Conservation (phyloP, 1,140 invertebrate genomes). For the Linepithema humile region DNA sequence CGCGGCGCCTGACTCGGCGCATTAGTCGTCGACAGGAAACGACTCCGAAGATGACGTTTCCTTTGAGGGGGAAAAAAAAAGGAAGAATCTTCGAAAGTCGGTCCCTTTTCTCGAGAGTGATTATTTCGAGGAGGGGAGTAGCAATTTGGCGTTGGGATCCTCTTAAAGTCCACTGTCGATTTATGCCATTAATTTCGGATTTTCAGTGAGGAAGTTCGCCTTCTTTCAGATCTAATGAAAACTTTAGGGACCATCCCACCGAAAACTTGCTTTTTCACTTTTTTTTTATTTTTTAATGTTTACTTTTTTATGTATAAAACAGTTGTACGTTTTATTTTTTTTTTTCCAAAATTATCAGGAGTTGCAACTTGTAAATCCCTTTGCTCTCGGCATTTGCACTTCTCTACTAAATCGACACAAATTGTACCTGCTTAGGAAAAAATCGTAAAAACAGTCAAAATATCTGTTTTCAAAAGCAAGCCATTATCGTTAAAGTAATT, state of each 20-base stretch:
- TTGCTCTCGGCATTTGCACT: not conserved
- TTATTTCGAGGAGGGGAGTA: constrained; percentile 55
- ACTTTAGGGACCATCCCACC: not conserved
- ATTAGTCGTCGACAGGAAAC: constrained; percentile 56
- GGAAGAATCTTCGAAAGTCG: constrained; percentile 51
- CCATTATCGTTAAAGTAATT: constrained; percentile 50
- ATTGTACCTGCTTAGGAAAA: not conserved
- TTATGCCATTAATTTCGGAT: constrained; percentile 44
- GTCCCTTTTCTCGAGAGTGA: constrained; percentile 49
- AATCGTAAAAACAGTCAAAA: constrained; percentile 28
- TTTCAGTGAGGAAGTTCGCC: constrained; percentile 26
- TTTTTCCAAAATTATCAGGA: not conserved
- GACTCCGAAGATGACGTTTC: constrained; percentile 54
- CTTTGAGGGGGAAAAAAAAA: constrained; percentile 37
- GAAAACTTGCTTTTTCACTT: not conserved
- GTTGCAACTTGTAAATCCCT: not conserved
- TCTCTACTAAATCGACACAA: not conserved
- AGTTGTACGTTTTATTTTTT: not conserved
- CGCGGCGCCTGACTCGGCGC: constrained; percentile 46
- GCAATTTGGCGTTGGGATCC: constrained; percentile 63
- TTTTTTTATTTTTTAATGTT: not conserved
- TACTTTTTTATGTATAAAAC: not conserved
- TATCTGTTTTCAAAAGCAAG: constrained; percentile 18
- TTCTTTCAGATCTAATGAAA: not conserved
- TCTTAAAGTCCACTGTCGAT: constrained; percentile 50